Percentiles rank a stretch among this genome's conserved stretches.
Evolutionary conservation across 2,888 invertebrate genomes (phyloP).

Genomic region (Ommatoiulus sabulosus): DNA sequence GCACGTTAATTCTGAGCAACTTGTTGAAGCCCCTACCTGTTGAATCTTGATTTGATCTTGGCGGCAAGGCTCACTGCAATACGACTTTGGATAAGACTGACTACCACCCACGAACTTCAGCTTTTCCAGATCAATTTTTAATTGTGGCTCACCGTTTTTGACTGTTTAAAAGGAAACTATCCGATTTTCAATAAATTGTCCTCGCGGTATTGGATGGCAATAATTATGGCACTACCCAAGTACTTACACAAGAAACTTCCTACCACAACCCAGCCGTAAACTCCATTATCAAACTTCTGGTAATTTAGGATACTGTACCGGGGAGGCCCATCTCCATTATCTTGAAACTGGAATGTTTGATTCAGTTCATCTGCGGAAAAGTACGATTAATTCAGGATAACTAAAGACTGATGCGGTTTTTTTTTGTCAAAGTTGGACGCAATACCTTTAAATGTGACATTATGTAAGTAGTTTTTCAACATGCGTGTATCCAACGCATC

Average conservation of each 20-base stretch:
- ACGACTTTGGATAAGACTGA: constrained; percentile 67
- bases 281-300: constrained; percentile 65
- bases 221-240: neutral
- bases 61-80: constrained; percentile 69
- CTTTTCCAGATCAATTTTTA: constrained; percentile 66
- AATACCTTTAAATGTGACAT: constrained; percentile 71
- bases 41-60: constrained; percentile 62
- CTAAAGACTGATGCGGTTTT: neutral
- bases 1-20: neutral
- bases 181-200: neutral
- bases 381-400: neutral
- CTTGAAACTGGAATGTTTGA: constrained; percentile 69
- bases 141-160: constrained; percentile 65
- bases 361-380: constrained; percentile 69
- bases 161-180: constrained; percentile 62
- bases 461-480: constrained; percentile 68
- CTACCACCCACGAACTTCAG: constrained; percentile 62
- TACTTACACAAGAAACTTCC: constrained; percentile 69
- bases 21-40: neutral
- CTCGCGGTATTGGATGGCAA: neutral
- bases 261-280: constrained; percentile 69
- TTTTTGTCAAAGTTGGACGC: neutral
- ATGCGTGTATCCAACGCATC: constrained; percentile 67
- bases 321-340: constrained; percentile 71
- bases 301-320: constrained; percentile 72